Conservation (phyloP, 1,140 invertebrate species). For the Gerris buenoi region DNA sequence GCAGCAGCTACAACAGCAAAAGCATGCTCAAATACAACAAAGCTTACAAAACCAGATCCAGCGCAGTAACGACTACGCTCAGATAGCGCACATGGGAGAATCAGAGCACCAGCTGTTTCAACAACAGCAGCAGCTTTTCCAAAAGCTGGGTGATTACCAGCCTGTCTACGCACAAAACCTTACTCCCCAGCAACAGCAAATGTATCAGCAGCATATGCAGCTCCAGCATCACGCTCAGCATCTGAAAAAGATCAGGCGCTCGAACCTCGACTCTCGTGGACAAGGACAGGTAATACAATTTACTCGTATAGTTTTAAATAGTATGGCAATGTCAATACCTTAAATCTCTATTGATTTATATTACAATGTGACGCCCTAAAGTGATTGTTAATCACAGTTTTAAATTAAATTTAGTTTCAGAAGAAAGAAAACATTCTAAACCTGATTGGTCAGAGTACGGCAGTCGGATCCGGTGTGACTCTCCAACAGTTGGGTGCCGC, state of each 20-base stretch:
- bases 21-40: slow-evolving; percentile 17
- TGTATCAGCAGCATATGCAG: slow-evolving; percentile 34
- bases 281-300: slow-evolving; percentile 14
- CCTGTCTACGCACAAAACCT: slow-evolving; percentile 25
- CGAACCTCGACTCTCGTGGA: slow-evolving; percentile 15
- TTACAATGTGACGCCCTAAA: no score
- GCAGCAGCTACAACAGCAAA: slow-evolving; percentile 20
- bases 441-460: slow-evolving; percentile 10
- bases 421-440: slow-evolving; percentile 19
- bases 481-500: slow-evolving; percentile 17
- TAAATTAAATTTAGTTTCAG: slow-evolving; percentile 13
- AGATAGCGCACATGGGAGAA: slow-evolving; percentile 11
- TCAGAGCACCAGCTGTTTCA: slow-evolving; percentile 16
- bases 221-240: slow-evolving; percentile 33
- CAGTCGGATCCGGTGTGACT: slow-evolving; percentile 11
- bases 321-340: no score
- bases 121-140: slow-evolving; percentile 19
- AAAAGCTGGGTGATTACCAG: slow-evolving; percentile 19
- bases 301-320: no score
- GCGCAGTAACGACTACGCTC: slow-evolving; percentile 13
- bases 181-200: slow-evolving; percentile 31
- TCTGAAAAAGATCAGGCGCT: slow-evolving; percentile 31
- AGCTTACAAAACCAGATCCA: slow-evolving; percentile 11
- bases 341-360: no score
- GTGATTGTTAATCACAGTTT: no score